Percentiles rank a stretch among this genome's conserved stretches.
These are phyloP conservation scores for Rhinatrema bivittatum DNA, from an alignment of 2,797 vertebrate species.

Conservation along the genomic window DNA sequence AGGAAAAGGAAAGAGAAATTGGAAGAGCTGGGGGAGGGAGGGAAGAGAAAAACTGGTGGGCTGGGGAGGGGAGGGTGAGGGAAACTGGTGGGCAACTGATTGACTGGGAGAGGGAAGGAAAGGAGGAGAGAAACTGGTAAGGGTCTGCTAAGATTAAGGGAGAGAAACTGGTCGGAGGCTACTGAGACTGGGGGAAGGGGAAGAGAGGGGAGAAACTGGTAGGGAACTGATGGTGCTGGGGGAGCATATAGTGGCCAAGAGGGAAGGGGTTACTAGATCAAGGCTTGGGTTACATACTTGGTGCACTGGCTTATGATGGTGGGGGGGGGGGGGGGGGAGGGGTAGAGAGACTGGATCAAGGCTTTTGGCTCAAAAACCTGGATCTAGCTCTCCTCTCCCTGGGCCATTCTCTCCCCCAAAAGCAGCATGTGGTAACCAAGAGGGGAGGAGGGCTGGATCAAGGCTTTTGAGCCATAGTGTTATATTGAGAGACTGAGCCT, in stretches of 20 bases:
- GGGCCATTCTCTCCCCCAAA: no score
- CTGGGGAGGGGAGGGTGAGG: neutral
- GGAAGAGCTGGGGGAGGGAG: neutral
- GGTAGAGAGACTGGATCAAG: no score
- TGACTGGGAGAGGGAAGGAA: neutral
- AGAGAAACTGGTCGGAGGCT: slow-evolving; percentile 1
- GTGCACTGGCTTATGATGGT: no score
- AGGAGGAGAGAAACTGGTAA: neutral
- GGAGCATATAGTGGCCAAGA: neutral
- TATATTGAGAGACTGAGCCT: no score
- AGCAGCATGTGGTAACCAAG: no score
- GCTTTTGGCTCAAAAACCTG: no score
- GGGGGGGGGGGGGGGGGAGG: no score
- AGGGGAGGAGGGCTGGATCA: no score
- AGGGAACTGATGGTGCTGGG: no score
- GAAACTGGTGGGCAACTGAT: neutral
- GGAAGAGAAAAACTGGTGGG: neutral
- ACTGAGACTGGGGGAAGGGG: slow-evolving; percentile 1
- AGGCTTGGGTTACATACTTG: no score
- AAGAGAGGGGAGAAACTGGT: neutral
- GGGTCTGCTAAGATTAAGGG: neutral
- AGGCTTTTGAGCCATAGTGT: no score
- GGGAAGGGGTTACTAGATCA: neutral
- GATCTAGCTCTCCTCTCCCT: no score
- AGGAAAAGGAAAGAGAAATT: neutral